These are phyloP conservation scores for Ploceus nigricollis DNA, from an alignment of 2,113 vertebrate genomes.

Conservation along the genomic window DNA sequence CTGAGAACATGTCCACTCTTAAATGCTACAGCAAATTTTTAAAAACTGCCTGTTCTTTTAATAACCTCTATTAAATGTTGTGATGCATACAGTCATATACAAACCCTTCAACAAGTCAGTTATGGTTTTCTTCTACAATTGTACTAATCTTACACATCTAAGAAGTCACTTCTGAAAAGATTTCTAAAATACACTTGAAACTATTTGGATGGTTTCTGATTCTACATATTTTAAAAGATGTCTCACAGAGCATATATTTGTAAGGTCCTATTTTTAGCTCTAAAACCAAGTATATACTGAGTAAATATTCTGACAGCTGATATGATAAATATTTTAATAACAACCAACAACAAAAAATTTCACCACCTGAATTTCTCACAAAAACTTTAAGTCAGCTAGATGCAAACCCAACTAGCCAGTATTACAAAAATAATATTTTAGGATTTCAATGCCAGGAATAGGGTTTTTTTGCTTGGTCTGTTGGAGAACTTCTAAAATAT, in stretches of 20 bases:
- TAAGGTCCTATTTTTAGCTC: not conserved
- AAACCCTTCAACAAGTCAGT: not conserved
- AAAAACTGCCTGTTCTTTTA: not conserved
- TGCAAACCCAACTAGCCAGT: not conserved
- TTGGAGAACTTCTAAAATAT: not conserved
- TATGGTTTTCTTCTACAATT: not conserved
- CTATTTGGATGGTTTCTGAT: not conserved
- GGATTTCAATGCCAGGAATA: not conserved
- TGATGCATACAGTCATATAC: not conserved
- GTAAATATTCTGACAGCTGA: not conserved
- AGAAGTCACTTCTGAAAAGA: not conserved
- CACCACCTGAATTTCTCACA: not conserved
- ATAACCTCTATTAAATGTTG: not conserved
- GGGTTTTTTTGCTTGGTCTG: not conserved
- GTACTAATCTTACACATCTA: not conserved
- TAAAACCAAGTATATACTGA: not conserved
- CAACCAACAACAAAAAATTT: not conserved
- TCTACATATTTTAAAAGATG: not conserved
- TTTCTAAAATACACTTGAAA: not conserved
- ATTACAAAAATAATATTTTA: not conserved
- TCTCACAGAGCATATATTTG: not conserved
- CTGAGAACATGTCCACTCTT: not conserved
- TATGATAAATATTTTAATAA: not conserved
- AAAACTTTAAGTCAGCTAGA: not conserved
- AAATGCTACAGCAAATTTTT: not conserved